Evolutionary conservation across 2,113 vertebrate genomes (phyloP), one percentile per base, ranked within the genome.

Genomic region (Nothoprocta pentlandii): DNA sequence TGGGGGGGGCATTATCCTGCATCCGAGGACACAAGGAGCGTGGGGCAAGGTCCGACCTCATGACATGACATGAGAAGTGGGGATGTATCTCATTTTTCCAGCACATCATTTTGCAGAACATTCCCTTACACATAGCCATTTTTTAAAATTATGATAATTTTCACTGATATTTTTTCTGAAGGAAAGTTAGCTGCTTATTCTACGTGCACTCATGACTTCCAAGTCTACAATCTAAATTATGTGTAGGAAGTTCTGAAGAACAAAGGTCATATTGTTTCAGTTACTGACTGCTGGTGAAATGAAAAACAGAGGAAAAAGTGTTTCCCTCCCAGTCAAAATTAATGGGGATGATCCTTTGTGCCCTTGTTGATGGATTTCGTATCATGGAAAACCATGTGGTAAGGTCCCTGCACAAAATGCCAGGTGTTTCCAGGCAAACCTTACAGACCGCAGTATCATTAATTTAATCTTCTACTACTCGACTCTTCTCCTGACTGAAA

Each of bases 391-490:
- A 4, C 8, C 73, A 78, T 0, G 3, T 64, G 71, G 61, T 6
- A 41, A 88, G 16, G 61, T 66, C 47, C 64, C 82, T 73, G 66
- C 66, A 75, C 32, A 58, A 79, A 69, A 64, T 28, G 73, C 82
- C 93, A 95, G 82, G 62, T 42, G 22, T 79, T 96, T 96, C 93
- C 92, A 21, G 85, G 87, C 93, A 95, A 93, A 78, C 62, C 1
- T 0, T 26, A 56, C 56, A 16, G 21, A 86, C 47, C 0, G 3
- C 88, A 92, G 90, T 22, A 68, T 73, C 83, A 8, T 94, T 95
- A 93, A 97, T 96, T 96, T 88, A 93, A 94, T 94, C 88, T 96
- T 87, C 87, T 36, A 73, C 84, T 68, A 42, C 76, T 74, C 8
- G 0, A 32, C 83, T 88, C 61, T 36, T 66, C 80, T 86, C 85